These are phyloP conservation scores for Corvus hawaiiensis DNA, from an alignment of 2,113 vertebrate genomes.

Conservation along the genomic window DNA sequence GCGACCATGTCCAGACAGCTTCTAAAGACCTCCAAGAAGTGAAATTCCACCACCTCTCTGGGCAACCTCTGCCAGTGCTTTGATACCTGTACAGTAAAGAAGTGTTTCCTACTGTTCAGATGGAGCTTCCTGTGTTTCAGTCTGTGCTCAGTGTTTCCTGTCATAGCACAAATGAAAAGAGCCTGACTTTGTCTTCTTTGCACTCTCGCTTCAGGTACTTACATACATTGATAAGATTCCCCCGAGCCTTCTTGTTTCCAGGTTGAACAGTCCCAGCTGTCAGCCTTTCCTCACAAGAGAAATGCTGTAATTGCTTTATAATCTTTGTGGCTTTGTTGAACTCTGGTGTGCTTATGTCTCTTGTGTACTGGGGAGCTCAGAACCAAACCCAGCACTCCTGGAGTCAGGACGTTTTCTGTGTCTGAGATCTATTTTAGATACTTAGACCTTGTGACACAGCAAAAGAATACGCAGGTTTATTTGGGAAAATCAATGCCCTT, in stretches of 20 bases:
- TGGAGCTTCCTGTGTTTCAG: background rate
- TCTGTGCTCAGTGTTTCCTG: background rate
- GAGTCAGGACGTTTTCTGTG: background rate
- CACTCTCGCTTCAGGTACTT: rapidly evolving
- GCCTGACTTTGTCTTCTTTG: background rate
- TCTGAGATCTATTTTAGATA: background rate
- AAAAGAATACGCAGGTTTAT: background rate
- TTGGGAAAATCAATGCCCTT: background rate
- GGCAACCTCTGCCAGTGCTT: background rate
- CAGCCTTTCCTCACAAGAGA: background rate
- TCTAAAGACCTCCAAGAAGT: background rate
- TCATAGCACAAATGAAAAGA: background rate
- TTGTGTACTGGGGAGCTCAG: background rate
- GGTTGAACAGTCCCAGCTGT: background rate
- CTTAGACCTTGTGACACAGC: background rate
- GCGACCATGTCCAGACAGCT: background rate
- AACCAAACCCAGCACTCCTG: background rate
- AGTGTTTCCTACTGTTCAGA: background rate
- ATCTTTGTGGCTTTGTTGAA: background rate
- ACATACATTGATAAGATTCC: background rate
- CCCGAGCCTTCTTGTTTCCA: background rate
- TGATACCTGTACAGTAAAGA: background rate
- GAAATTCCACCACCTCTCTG: background rate
- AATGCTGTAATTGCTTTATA: background rate
- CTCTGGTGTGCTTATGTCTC: background rate